Percentiles rank a stretch among this genome's conserved stretches.
These are phyloP conservation scores for Eudasyphora cyanicolor DNA, from an alignment of 2,888 invertebrate genomes.

Conservation along the genomic window DNA sequence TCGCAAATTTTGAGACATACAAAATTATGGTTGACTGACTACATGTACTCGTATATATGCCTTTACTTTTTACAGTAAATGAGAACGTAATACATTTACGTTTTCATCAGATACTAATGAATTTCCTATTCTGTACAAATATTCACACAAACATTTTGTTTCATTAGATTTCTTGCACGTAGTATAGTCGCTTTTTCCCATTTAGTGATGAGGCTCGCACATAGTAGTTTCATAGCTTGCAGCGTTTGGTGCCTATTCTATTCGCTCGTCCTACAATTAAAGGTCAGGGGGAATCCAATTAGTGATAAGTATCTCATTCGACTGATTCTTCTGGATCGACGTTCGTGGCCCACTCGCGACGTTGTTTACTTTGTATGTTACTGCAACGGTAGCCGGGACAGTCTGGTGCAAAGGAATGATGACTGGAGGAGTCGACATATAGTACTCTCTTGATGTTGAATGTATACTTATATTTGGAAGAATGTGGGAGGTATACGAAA, in stretches of 20 bases:
- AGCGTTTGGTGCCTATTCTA: slow-evolving; percentile 37
- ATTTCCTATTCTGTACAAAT: slow-evolving; percentile 11
- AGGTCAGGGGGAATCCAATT: slow-evolving; percentile 66
- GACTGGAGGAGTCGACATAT: too few relatives aligned
- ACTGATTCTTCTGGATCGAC: background rate
- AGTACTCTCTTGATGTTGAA: too few relatives aligned
- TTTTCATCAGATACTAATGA: slow-evolving; percentile 36
- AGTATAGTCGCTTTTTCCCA: background rate
- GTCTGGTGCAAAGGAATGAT: background rate
- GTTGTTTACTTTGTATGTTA: background rate
- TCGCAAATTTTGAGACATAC: slow-evolving; percentile 10
- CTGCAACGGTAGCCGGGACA: background rate
- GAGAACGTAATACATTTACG: background rate
- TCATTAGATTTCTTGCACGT: background rate
- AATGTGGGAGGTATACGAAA: too few relatives aligned
- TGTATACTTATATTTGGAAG: too few relatives aligned
- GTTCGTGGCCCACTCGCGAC: background rate
- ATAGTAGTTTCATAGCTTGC: background rate
- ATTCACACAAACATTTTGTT: background rate
- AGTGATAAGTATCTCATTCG: slow-evolving; percentile 61
- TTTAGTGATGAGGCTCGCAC: background rate
- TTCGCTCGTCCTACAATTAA: slow-evolving; percentile 34
- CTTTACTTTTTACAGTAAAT: slow-evolving; percentile 17
- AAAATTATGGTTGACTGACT: slow-evolving; percentile 21
- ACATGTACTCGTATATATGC: background rate